These are phyloP conservation scores for Myoxocephalus aenaeus DNA, from an alignment of 2,797 vertebrate species.

Conservation along the genomic window DNA sequence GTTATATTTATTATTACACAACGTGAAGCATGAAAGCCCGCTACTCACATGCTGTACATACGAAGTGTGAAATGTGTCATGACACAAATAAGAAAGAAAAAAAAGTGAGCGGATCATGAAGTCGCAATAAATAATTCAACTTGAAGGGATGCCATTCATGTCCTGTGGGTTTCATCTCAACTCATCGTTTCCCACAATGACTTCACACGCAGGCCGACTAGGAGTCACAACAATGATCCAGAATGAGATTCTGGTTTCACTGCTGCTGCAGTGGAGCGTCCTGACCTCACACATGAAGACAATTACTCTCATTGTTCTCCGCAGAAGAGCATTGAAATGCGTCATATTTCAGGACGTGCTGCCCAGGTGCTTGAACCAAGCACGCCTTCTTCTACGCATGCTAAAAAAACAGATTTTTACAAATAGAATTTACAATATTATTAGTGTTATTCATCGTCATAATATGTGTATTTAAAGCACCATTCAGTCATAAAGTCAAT, in stretches of 20 bases:
- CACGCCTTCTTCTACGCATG: neutral
- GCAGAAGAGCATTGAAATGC: neutral
- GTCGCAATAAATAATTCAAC: neutral
- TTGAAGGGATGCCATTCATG: neutral
- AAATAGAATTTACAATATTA: neutral
- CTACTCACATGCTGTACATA: neutral
- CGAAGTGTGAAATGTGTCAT: neutral
- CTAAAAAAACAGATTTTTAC: neutral
- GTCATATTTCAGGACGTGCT: neutral
- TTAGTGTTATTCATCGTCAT: neutral
- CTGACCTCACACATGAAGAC: too few species aligned
- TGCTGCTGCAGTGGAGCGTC: too few species aligned
- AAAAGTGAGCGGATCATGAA: neutral
- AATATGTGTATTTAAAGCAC: neutral
- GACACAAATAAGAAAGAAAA: neutral
- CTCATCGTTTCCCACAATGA: neutral
- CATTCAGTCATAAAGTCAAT: neutral
- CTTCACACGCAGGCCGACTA: neutral
- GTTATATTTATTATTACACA: neutral
- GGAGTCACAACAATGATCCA: too few species aligned
- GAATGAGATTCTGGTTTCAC: too few species aligned
- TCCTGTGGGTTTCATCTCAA: slow-evolving; percentile 2
- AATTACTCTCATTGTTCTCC: neutral
- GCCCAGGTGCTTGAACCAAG: neutral
- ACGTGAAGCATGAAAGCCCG: neutral